Percentiles rank a stretch among this genome's conserved stretches.
These are phyloP conservation scores for Drosophila monieri DNA, from an alignment of 2,888 invertebrate species.

Conservation along the genomic window DNA sequence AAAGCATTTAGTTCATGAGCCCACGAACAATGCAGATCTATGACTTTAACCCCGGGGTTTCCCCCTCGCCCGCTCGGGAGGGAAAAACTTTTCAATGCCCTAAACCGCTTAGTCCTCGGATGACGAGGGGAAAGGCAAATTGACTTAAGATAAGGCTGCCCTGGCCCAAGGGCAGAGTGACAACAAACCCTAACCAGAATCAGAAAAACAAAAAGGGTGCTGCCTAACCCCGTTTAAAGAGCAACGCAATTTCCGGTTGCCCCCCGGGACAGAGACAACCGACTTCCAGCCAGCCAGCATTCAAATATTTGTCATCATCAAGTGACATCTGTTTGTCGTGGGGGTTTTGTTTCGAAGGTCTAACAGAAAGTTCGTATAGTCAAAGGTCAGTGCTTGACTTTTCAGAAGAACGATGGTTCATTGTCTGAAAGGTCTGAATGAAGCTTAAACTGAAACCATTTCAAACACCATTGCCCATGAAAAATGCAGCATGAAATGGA, in stretches of 20 bases:
- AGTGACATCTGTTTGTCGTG: constrained; percentile 48
- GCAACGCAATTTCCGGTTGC: constrained; percentile 70
- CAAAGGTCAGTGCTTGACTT: constrained; percentile 39
- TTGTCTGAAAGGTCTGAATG: background rate
- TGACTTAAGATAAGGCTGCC: constrained; percentile 71
- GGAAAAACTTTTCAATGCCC: constrained; percentile 33
- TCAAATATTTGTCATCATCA: constrained; percentile 68
- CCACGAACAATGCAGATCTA: constrained; percentile 50
- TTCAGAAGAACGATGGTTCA: background rate
- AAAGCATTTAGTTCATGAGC: constrained; percentile 15
- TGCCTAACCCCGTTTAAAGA: constrained; percentile 43
- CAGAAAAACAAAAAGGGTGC: constrained; percentile 61
- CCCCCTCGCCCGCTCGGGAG: background rate
- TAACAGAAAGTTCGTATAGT: constrained; percentile 36
- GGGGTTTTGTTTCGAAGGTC: constrained; percentile 37
- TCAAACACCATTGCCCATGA: background rate
- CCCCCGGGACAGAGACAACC: constrained; percentile 8
- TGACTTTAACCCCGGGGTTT: constrained; percentile 23
- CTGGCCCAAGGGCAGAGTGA: constrained; percentile 60
- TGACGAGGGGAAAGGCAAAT: constrained; percentile 60
- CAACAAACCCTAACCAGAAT: constrained; percentile 17
- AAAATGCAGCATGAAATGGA: background rate
- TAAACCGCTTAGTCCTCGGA: constrained; percentile 52
- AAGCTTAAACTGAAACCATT: background rate
- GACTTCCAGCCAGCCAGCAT: constrained; percentile 30